Percentiles rank a stretch among this genome's conserved stretches.
Conservation (phyloP, 2,797 vertebrate species). For the Oreonectes daqikongensis region DNA sequence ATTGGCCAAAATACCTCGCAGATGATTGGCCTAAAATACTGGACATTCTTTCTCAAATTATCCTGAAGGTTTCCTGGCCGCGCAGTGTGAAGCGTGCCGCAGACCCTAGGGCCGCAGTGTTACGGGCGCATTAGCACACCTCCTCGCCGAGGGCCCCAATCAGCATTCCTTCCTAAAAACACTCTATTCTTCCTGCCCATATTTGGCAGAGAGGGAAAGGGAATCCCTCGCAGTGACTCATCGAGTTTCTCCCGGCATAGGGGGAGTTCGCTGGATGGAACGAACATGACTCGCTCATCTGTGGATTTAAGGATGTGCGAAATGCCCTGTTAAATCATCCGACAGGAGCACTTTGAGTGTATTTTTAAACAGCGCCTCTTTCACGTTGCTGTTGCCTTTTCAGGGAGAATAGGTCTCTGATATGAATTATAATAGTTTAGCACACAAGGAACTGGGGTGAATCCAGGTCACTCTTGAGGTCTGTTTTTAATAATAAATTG, state of each 20-base stretch:
- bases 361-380: constrained; percentile 17
- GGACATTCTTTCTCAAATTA: constrained; percentile 56
- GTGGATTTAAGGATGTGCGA: constrained; percentile 38
- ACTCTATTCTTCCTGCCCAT: constrained; percentile 59
- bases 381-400: constrained; percentile 2
- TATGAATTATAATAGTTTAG: background rate
- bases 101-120: constrained; percentile 35
- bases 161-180: constrained; percentile 60
- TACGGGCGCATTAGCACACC: constrained; percentile 49
- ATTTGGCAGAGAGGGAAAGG: constrained; percentile 63
- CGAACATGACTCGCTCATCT: constrained; percentile 41
- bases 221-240: constrained; percentile 64
- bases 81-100: constrained; percentile 44
- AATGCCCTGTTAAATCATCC: constrained; percentile 18
- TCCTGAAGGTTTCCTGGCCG: constrained; percentile 57
- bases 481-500: too few species aligned
- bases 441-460: too few species aligned
- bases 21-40: constrained; percentile 56
- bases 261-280: constrained; percentile 52
- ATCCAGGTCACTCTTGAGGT: too few species aligned
- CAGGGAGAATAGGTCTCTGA: background rate
- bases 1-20: constrained; percentile 51
- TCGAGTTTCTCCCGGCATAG: constrained; percentile 49
- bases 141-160: constrained; percentile 48
- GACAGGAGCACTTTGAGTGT: background rate